A percentile compares a stretch with the other conserved stretches of the same genome.
Conservation (phyloP, 2,113 vertebrate species). For the Channa argus region DNA sequence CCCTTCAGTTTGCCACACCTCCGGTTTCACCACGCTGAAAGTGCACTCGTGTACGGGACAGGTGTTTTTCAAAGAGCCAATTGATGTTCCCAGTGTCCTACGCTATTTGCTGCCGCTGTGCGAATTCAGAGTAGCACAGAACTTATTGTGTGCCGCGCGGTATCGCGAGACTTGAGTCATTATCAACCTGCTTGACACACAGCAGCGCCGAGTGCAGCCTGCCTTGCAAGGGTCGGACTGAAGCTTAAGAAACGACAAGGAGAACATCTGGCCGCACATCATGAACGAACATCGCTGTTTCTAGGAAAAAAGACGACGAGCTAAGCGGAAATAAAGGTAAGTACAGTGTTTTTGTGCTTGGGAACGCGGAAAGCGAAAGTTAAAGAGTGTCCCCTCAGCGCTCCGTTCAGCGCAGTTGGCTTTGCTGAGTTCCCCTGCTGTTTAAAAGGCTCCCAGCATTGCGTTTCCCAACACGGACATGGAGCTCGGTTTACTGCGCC, state of each 20-base stretch:
- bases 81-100: conserved; percentile 52
- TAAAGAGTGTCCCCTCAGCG: conserved; percentile 65
- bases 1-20: conserved; percentile 2
- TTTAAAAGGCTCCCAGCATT: conserved; percentile 77
- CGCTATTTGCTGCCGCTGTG: conserved; percentile 84
- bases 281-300: conserved; percentile 75
- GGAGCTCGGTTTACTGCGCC: conserved; percentile 65
- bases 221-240: conserved; percentile 82
- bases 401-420: conserved; percentile 74
- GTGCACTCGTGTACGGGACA: conserved; percentile 44
- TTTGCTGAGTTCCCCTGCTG: conserved; percentile 78
- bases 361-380: conserved; percentile 75
- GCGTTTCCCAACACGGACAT: conserved; percentile 69
- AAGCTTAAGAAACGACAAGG: conserved; percentile 79
- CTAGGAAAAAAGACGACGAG: conserved; percentile 66
- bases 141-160: conserved; percentile 73
- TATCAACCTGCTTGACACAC: conserved; percentile 90
- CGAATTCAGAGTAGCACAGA: conserved; percentile 83
- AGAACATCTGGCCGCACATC: conserved; percentile 87
- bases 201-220: conserved; percentile 81
- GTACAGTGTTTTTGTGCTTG: conserved; percentile 50
- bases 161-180: conserved; percentile 90
- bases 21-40: not conserved
- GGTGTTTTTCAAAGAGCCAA: conserved; percentile 71
- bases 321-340: conserved; percentile 71